phyloP scores from a whole-genome alignment of 2,113 vertebrate species.

The Upupa epops region DNA sequence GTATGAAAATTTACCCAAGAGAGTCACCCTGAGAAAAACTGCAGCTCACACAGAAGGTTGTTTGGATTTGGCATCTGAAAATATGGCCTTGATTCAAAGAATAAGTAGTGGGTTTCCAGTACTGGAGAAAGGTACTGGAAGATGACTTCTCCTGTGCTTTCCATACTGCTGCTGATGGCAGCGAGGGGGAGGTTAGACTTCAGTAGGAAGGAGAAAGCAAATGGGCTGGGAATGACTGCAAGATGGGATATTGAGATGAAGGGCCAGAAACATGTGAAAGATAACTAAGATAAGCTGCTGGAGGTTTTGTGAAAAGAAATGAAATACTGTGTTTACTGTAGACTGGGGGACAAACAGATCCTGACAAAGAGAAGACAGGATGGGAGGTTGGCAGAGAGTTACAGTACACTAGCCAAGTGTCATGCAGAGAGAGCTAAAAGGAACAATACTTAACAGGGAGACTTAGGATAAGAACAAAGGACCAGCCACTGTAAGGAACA shows the following conservation, averaged over 20 bases:
- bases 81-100: background rate
- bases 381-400: background rate
- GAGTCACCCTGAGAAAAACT: background rate
- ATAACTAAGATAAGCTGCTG: background rate
- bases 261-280: background rate
- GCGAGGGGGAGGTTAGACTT: background rate
- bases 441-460: rapidly evolving
- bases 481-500: background rate
- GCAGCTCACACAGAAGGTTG: background rate
- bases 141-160: background rate
- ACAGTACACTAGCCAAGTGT: background rate
- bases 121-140: background rate
- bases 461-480: background rate
- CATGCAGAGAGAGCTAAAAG: background rate
- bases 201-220: background rate
- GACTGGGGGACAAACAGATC: rapidly evolving
- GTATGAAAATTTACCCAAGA: background rate
- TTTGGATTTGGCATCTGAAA: background rate
- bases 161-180: background rate
- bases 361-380: background rate
- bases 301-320: background rate
- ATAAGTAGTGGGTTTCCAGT: background rate
- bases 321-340: background rate
- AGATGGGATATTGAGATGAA: background rate
- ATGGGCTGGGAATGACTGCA: rapidly evolving